phyloP scores from a whole-genome alignment of 2,888 invertebrate genomes.

The Hyppa rectilinea region DNA sequence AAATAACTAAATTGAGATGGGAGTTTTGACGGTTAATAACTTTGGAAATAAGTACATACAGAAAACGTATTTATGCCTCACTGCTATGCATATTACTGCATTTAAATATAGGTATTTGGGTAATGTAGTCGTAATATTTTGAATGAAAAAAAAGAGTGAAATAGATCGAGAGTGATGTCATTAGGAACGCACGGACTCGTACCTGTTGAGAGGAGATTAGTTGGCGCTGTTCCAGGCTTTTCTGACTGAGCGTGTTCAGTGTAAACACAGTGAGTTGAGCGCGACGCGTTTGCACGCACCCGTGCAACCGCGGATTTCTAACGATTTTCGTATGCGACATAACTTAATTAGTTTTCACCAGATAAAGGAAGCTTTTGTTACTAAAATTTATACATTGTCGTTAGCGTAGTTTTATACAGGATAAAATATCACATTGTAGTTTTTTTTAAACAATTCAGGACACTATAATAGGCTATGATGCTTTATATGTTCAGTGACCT shows the following conservation, averaged over 20 bases:
- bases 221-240: conserved; percentile 83
- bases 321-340: not conserved
- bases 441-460: not conserved
- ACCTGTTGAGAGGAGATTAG: conserved; percentile 86
- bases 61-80: conserved; percentile 9
- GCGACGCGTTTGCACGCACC: conserved; percentile 42
- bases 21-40: not conserved
- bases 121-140: conserved; percentile 73
- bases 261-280: conserved; percentile 75
- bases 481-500: not conserved
- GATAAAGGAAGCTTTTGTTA: conserved; percentile 10
- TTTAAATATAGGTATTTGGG: conserved; percentile 31
- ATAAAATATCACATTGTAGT: not conserved
- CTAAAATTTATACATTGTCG: not conserved
- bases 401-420: not conserved
- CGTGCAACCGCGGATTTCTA: conserved; percentile 61
- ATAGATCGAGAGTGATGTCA: conserved; percentile 82
- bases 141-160: conserved; percentile 83
- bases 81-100: conserved; percentile 17
- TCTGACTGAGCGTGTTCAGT: conserved; percentile 67
- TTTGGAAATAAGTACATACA: not conserved
- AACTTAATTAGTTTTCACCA: not conserved
- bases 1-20: not conserved
- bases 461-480: not conserved
- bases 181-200: conserved; percentile 80